A percentile compares a stretch with the other conserved stretches of the same genome.
These are phyloP conservation scores for Oscheius onirici DNA, from an alignment of 2,888 invertebrate species.

Conservation along the genomic window DNA sequence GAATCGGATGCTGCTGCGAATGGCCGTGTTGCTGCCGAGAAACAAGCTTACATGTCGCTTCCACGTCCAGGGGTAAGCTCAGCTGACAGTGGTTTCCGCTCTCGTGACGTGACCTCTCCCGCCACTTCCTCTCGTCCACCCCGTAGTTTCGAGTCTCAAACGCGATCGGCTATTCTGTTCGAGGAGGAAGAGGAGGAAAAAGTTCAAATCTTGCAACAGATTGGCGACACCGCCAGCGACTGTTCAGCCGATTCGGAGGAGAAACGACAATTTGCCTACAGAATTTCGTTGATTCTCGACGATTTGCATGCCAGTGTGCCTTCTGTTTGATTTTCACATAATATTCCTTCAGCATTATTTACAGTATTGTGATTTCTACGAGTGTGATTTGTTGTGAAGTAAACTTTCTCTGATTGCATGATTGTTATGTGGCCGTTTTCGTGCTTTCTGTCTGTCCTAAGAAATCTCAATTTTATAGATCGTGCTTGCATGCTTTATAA, in stretches of 20 bases:
- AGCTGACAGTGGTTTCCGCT: slow-evolving; percentile 7
- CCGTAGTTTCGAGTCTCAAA: slow-evolving; percentile 37
- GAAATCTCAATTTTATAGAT: too few species aligned
- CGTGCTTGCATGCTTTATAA: too few species aligned
- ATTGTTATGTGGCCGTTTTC: not conserved
- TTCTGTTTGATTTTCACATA: slow-evolving; percentile 1
- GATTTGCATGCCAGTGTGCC: slow-evolving; percentile 52
- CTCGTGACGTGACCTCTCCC: slow-evolving; percentile 16
- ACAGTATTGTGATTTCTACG: not conserved
- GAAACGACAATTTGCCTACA: slow-evolving; percentile 61
- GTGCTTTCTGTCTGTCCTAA: not conserved
- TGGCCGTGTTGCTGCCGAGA: slow-evolving; percentile 75
- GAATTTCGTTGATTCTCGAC: slow-evolving; percentile 67
- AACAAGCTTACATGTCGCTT: slow-evolving; percentile 89
- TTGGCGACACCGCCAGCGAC: slow-evolving; percentile 33
- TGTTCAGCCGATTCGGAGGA: slow-evolving; percentile 38
- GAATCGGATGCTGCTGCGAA: slow-evolving; percentile 70
- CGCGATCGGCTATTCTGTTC: slow-evolving; percentile 13
- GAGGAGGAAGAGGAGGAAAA: slow-evolving; percentile 13
- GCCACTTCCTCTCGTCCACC: slow-evolving; percentile 21
- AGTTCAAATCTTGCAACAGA: slow-evolving; percentile 34
- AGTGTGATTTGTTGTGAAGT: not conserved
- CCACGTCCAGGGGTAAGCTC: slow-evolving; percentile 87
- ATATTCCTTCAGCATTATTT: not conserved
- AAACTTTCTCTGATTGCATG: not conserved